Evolutionary conservation across 2,113 vertebrate species (phyloP).

Genomic region (Aptenodytes forsteri): DNA sequence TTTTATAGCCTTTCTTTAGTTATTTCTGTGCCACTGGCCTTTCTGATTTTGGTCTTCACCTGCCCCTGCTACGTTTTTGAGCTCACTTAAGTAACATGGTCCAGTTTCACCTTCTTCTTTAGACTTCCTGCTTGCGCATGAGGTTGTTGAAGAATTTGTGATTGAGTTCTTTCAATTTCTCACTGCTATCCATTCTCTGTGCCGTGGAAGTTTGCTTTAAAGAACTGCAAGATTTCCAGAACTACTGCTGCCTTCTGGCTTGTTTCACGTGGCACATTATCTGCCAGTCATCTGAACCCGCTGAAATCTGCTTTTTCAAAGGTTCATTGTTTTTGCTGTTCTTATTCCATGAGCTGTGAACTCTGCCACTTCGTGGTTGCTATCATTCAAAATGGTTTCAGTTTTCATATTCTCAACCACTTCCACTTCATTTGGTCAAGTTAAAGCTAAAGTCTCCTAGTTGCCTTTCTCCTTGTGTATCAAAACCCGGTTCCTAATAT

Average conservation of each 20-base stretch:
- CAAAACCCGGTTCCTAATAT: neutral
- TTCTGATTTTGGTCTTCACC: neutral
- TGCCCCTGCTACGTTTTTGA: neutral
- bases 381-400: neutral
- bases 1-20: neutral
- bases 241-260: neutral
- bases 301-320: neutral
- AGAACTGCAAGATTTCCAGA: neutral
- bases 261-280: fast-evolving
- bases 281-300: neutral
- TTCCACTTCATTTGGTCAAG: neutral
- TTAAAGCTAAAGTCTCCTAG: neutral
- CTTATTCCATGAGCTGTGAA: neutral
- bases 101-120: neutral
- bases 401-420: neutral
- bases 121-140: neutral
- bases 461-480: neutral
- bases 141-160: neutral
- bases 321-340: neutral
- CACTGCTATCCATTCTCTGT: neutral
- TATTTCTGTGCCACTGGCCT: neutral
- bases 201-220: neutral
- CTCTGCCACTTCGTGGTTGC: neutral
- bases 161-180: neutral
- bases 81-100: neutral